Percentiles rank a stretch among this genome's conserved stretches.
Conservation (phyloP, 2,888 invertebrate genomes). For the Chaitophorus viminalis region DNA sequence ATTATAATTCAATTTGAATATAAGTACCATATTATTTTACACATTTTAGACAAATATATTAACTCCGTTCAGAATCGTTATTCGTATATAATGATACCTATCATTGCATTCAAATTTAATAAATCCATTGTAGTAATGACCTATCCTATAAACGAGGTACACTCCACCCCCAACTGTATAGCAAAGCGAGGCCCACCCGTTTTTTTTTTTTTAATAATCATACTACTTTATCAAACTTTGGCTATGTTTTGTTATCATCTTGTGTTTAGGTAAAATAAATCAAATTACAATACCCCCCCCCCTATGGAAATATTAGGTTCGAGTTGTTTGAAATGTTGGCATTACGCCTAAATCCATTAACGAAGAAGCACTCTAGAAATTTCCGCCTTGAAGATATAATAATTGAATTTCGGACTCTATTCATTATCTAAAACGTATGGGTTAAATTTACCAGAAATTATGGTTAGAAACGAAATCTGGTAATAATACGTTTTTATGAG, state of each 20-base stretch:
- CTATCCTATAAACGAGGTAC: too few relatives aligned
- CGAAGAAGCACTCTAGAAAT: slow-evolving; percentile 46
- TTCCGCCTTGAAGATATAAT: slow-evolving; percentile 2
- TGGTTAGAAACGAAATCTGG: not conserved
- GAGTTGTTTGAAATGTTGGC: slow-evolving; percentile 39
- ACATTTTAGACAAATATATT: too few relatives aligned
- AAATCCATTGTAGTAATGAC: too few relatives aligned
- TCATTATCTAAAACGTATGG: slow-evolving; percentile 68
- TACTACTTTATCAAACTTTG: not conserved
- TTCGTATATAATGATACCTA: too few relatives aligned
- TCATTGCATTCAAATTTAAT: too few relatives aligned
- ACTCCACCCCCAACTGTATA: too few relatives aligned
- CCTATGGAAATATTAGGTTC: not conserved
- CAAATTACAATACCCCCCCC: slow-evolving; percentile 18
- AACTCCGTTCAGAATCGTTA: too few relatives aligned
- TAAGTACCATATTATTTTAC: too few relatives aligned
- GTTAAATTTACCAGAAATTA: slow-evolving; percentile 60
- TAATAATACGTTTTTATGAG: not conserved
- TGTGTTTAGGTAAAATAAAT: not conserved
- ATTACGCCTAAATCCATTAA: slow-evolving; percentile 41
- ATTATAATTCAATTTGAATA: too few relatives aligned
- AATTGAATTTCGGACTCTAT: slow-evolving; percentile 21
- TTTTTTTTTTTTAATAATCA: not conserved
- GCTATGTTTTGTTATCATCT: not conserved
- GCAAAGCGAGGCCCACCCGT: too few relatives aligned